Evolutionary conservation across 2,888 invertebrate genomes (phyloP).

Genomic region (Eristalis tenax): DNA sequence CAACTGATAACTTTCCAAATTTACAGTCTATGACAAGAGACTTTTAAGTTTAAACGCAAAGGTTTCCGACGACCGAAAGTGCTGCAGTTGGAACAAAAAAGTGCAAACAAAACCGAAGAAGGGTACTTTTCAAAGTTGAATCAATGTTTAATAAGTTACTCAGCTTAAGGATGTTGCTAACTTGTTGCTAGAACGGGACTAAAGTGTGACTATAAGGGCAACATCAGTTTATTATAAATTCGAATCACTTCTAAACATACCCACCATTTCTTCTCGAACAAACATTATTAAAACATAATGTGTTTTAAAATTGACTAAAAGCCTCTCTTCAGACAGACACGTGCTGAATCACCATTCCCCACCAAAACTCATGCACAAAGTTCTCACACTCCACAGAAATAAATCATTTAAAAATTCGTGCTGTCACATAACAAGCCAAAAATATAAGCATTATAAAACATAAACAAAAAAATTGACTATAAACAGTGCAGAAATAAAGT

Average conservation of each 20-base stretch:
- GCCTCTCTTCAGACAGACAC: slow-evolving; percentile 59
- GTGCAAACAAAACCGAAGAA: neutral
- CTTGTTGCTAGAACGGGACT: neutral
- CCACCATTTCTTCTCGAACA: neutral
- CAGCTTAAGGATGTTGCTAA: neutral
- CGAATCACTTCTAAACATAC: slow-evolving; percentile 18
- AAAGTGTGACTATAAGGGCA: neutral
- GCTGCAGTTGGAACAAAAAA: neutral
- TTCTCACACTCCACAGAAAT: neutral
- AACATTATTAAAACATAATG: slow-evolving; percentile 79
- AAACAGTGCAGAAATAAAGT: slow-evolving; percentile 45
- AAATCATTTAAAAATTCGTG: neutral
- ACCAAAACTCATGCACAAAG: neutral
- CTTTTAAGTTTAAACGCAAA: neutral
- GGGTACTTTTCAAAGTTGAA: neutral
- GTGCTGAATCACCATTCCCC: slow-evolving; percentile 41
- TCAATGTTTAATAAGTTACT: neutral
- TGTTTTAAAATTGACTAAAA: slow-evolving; percentile 65
- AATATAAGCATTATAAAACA: slow-evolving; percentile 1
- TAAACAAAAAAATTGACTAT: slow-evolving; percentile 60
- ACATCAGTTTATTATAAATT: slow-evolving; percentile 51
- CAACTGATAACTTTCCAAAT: no score
- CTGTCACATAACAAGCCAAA: neutral
- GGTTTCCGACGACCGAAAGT: neutral
- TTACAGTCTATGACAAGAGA: neutral